Evolutionary conservation across 2,797 vertebrate genomes (phyloP).

Genomic region (Gymnopithys bicolor): DNA sequence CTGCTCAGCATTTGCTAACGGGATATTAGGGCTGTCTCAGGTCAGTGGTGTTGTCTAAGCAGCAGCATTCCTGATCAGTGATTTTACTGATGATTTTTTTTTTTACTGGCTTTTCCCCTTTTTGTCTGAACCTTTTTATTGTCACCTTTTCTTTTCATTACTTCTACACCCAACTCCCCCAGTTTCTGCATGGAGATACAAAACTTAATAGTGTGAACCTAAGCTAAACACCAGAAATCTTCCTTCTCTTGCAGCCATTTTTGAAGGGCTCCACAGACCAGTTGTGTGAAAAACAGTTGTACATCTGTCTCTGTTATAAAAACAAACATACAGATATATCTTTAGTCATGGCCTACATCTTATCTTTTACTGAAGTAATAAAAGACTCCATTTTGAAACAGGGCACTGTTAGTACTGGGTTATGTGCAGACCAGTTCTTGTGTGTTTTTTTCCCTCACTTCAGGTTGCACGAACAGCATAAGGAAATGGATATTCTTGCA

Average conservation of each 20-base stretch:
- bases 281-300: neutral
- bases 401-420: neutral
- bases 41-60: neutral
- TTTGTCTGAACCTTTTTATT: neutral
- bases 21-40: neutral
- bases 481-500: neutral
- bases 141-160: neutral
- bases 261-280: neutral
- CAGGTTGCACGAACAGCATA: neutral
- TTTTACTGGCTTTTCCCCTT: neutral
- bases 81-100: neutral
- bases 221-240: neutral
- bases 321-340: neutral
- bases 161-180: neutral
- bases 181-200: neutral
- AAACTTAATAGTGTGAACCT: neutral
- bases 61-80: neutral
- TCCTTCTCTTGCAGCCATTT: neutral
- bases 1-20: neutral
- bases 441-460: fast-evolving
- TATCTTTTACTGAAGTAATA: neutral
- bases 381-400: neutral
- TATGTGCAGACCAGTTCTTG: neutral
- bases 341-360: neutral
- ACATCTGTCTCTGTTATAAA: neutral